phyloP scores from a whole-genome alignment of 2,888 invertebrate genomes.

The Junonia oenone region DNA sequence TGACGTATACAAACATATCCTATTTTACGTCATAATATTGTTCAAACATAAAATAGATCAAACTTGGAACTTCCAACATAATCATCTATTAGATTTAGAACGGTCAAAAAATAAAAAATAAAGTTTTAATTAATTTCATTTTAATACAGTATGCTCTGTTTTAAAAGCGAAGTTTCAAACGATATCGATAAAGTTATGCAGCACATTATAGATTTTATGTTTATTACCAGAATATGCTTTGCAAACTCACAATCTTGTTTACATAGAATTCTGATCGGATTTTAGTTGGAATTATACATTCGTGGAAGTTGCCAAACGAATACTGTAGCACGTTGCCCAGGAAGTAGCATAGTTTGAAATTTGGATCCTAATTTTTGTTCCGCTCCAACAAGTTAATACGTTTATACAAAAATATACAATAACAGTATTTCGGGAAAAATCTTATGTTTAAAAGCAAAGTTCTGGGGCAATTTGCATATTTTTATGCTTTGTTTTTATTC shows the following conservation, averaged over 20 bases:
- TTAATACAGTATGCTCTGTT: slow-evolving; percentile 40
- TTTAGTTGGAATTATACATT: slow-evolving; percentile 68
- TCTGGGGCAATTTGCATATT: slow-evolving; percentile 1
- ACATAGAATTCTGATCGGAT: slow-evolving; percentile 67
- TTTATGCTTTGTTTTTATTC: neutral
- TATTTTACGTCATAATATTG: too few species aligned
- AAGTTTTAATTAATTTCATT: slow-evolving; percentile 41
- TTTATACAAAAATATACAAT: slow-evolving; percentile 16
- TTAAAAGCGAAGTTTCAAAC: slow-evolving; percentile 45
- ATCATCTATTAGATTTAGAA: slow-evolving; percentile 7
- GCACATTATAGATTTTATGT: slow-evolving; percentile 68
- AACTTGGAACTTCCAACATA: neutral
- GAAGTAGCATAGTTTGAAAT: slow-evolving; percentile 31
- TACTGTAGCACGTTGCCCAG: slow-evolving; percentile 36
- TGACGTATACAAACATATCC: too few species aligned
- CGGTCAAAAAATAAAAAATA: slow-evolving; percentile 26
- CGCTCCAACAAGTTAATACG: slow-evolving; percentile 31
- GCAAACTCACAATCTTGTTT: slow-evolving; percentile 63
- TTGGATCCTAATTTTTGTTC: slow-evolving; percentile 34
- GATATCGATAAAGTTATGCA: slow-evolving; percentile 60
- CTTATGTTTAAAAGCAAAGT: neutral
- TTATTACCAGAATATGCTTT: slow-evolving; percentile 61
- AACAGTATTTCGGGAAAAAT: neutral
- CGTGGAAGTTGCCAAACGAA: slow-evolving; percentile 57
- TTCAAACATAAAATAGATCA: too few species aligned